phyloP scores from a whole-genome alignment of 2,888 invertebrate species.

The Rhagophthalmus giganteus region DNA sequence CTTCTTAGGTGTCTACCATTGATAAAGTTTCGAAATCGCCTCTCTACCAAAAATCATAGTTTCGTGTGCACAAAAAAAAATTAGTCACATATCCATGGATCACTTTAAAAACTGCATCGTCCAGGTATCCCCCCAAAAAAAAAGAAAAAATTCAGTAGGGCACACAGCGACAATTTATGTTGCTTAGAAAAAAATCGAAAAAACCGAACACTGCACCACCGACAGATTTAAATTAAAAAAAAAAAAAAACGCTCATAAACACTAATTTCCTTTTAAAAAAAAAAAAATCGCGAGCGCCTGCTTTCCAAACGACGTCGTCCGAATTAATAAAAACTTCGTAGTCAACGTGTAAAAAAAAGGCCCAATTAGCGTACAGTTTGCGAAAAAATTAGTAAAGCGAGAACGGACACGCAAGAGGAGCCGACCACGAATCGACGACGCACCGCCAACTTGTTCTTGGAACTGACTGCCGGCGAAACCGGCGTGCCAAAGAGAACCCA shows the following conservation, averaged over 20 bases:
- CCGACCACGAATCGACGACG: slow-evolving; percentile 23
- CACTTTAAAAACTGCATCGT: slow-evolving; percentile 18
- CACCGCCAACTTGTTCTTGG: slow-evolving; percentile 39
- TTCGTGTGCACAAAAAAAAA: slow-evolving; percentile 7
- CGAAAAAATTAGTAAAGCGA: slow-evolving; percentile 19
- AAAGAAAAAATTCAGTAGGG: too few species aligned
- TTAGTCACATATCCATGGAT: slow-evolving; percentile 19
- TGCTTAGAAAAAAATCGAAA: not conserved
- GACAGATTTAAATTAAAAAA: slow-evolving; percentile 8
- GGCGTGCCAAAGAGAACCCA: slow-evolving; percentile 49
- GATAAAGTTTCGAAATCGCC: slow-evolving; percentile 44
- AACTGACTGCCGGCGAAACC: slow-evolving; percentile 47
- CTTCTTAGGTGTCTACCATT: slow-evolving; percentile 46
- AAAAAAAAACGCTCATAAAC: slow-evolving; percentile 1
- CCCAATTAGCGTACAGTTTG: slow-evolving; percentile 15
- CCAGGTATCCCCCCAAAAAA: not conserved
- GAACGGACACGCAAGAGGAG: slow-evolving; percentile 11
- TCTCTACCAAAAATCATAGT: slow-evolving; percentile 45
- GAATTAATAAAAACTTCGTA: slow-evolving; percentile 19
- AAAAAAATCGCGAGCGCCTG: slow-evolving; percentile 9
- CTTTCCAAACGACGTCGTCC: slow-evolving; percentile 17
- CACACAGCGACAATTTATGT: too few species aligned
- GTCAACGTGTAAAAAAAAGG: slow-evolving; percentile 29
- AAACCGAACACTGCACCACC: slow-evolving; percentile 17
- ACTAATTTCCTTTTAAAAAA: too few species aligned